Percentiles rank a stretch among this genome's conserved stretches.
Conservation (phyloP, 2,888 invertebrate species). For the Drosophila nr. perissopoda region DNA sequence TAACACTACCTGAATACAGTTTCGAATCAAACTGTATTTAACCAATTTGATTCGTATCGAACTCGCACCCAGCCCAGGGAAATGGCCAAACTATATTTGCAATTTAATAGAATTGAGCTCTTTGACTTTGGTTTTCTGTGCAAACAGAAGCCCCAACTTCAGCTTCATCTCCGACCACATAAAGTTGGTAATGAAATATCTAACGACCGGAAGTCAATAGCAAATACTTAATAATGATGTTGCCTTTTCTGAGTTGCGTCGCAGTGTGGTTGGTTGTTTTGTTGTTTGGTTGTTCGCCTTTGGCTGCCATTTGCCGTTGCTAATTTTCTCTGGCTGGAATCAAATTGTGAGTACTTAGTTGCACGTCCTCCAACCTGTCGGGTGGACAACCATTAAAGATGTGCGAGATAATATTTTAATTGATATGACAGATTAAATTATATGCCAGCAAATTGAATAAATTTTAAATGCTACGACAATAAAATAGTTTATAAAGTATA, state of each 20-base stretch:
- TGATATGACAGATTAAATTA: slow-evolving; percentile 3
- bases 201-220: slow-evolving; percentile 82
- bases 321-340: slow-evolving; percentile 52
- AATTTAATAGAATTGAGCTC: slow-evolving; percentile 66
- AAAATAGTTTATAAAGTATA: neutral
- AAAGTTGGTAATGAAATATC: slow-evolving; percentile 80
- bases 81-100: slow-evolving; percentile 28
- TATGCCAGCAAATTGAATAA: neutral
- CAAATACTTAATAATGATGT: slow-evolving; percentile 82
- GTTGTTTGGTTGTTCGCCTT: slow-evolving; percentile 56
- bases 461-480: neutral
- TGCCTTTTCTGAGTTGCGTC: slow-evolving; percentile 41
- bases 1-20: slow-evolving; percentile 28
- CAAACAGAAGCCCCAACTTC: slow-evolving; percentile 36
- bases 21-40: slow-evolving; percentile 41
- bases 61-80: slow-evolving; percentile 4
- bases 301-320: slow-evolving; percentile 59
- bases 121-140: slow-evolving; percentile 32
- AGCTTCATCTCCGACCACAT: slow-evolving; percentile 29
- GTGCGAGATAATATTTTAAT: slow-evolving; percentile 36
- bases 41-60: slow-evolving; percentile 21
- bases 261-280: slow-evolving; percentile 58
- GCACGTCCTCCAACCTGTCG: slow-evolving; percentile 37
- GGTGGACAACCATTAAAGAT: slow-evolving; percentile 44
- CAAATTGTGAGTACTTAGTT: slow-evolving; percentile 44